Conservation (phyloP, 2,888 invertebrate species). For the Antheraea yamamai region DNA sequence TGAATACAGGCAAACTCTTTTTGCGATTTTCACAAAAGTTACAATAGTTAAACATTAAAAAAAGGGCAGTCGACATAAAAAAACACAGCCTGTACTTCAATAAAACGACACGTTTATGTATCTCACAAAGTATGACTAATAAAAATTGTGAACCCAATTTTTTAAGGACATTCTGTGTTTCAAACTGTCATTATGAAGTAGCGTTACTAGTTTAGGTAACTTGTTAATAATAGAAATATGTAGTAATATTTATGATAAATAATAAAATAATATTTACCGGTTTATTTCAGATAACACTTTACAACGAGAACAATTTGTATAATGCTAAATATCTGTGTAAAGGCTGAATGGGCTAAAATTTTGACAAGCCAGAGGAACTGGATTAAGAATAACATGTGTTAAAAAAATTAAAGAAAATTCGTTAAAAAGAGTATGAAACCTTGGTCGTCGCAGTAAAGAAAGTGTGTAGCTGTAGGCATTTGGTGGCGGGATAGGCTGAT, state of each 20-base stretch:
- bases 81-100: constrained; percentile 39
- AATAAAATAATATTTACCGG: not conserved
- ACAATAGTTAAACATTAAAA: constrained; percentile 40
- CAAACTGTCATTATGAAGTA: not conserved
- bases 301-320: too few species aligned
- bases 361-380: not conserved
- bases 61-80: constrained; percentile 45
- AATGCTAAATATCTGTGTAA: not conserved
- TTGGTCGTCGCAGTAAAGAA: constrained; percentile 26
- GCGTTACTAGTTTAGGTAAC: not conserved
- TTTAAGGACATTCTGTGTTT: constrained; percentile 32
- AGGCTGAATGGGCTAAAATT: not conserved
- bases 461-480: constrained; percentile 69
- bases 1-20: constrained; percentile 63
- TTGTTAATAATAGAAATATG: not conserved
- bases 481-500: constrained; percentile 77
- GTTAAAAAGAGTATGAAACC: not conserved
- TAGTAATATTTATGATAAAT: not conserved
- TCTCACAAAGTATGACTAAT: constrained; percentile 50
- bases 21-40: constrained; percentile 38
- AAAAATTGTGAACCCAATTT: constrained; percentile 48
- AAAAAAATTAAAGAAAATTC: not conserved
- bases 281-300: not conserved
- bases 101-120: constrained; percentile 49
- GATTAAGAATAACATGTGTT: not conserved